A percentile compares a stretch with the other conserved stretches of the same genome.
Conservation (phyloP, 1,140 invertebrate genomes). For the Diorhabda elongata region DNA sequence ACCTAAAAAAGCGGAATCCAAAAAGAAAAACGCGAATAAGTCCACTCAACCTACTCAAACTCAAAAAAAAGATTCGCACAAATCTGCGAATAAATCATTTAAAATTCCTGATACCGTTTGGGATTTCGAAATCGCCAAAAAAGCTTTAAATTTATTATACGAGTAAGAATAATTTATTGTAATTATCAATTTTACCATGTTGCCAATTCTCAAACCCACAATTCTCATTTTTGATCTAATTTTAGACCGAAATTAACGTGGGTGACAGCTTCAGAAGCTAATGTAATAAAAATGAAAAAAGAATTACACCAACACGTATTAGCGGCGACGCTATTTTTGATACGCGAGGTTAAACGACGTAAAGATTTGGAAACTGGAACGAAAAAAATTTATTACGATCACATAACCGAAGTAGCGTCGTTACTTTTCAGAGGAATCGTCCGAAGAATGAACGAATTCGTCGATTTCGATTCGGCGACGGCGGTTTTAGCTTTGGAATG, state of each 20-base stretch:
- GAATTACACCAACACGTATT: constrained; percentile 51
- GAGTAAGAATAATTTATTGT: constrained; percentile 40
- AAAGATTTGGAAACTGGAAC: constrained; percentile 40
- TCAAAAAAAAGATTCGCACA: constrained; percentile 37
- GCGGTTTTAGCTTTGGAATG: constrained; percentile 51
- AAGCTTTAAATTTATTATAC: constrained; percentile 49
- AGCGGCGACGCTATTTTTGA: constrained; percentile 44
- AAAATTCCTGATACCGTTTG: constrained; percentile 49
- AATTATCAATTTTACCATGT: neutral
- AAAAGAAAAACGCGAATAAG: constrained; percentile 43
- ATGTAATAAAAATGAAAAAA: constrained; percentile 43
- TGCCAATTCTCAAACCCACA: neutral
- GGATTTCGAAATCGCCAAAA: constrained; percentile 46
- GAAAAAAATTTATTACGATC: constrained; percentile 40
- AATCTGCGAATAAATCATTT: constrained; percentile 33
- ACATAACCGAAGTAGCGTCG: constrained; percentile 43
- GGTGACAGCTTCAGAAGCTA: constrained; percentile 44
- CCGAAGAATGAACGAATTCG: constrained; percentile 44
- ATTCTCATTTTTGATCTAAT: constrained; percentile 15
- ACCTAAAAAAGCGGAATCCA: constrained; percentile 48
- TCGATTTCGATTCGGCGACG: constrained; percentile 48
- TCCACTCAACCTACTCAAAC: constrained; percentile 38
- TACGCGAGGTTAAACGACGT: constrained; percentile 44
- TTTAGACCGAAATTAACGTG: constrained; percentile 47
- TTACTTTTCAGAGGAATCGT: constrained; percentile 48